Base-by-base conservation (phyloP, 2,797 vertebrate genomes). In the Notolepis coatsorum region DNA sequence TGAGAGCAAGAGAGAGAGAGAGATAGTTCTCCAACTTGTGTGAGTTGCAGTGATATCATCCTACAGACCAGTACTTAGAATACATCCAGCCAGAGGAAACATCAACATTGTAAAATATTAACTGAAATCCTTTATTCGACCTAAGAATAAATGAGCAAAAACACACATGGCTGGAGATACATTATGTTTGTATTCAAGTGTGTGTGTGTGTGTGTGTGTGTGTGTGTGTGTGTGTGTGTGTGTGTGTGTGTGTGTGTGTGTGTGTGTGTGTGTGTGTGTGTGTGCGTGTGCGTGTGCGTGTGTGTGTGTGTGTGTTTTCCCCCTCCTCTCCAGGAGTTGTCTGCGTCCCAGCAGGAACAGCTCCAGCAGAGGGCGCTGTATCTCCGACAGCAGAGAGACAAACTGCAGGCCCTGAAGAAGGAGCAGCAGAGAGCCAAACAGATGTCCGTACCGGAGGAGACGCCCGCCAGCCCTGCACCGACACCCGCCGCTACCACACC, bases 311-410 rank as follows among this genome's bases (percentile, higher is more conserved):
- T 45, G 8, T 25, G 41, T 13, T 33, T 13, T n/a, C n/a, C n/a
- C n/a, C n/a, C n/a, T n/a, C n/a, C n/a, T n/a, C 41, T 60, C 1
- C 68, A 99, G 96, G 94, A 93, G 80, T 73, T 96, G 80, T 90
- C 94, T 0, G 89, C 75, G 30, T 85, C 89, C 12, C 94, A 96
- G 88, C 93, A 93, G 59, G 93, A 97, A 82, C 87, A 96, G 74
- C 92, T 99, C 78, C 93, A 93, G 77, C 94, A 98, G 73, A 94
- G 97, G 71, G 95, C 97, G 2, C 89, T 93, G 2, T 99, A 99
- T 84, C 93, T 99, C 2, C 93, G 95, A 46, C 94, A 96, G 81
- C 97, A 97, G 88, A 88, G 98, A 48, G 98, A 98, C 80, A 91
- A 93, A 69, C 88, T 99, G 75, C 92, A 97, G 67, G 96, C 96